A percentile compares a stretch with the other conserved stretches of the same genome.
phyloP scores from a whole-genome alignment of 2,797 vertebrate species.

The Falco cherrug region DNA sequence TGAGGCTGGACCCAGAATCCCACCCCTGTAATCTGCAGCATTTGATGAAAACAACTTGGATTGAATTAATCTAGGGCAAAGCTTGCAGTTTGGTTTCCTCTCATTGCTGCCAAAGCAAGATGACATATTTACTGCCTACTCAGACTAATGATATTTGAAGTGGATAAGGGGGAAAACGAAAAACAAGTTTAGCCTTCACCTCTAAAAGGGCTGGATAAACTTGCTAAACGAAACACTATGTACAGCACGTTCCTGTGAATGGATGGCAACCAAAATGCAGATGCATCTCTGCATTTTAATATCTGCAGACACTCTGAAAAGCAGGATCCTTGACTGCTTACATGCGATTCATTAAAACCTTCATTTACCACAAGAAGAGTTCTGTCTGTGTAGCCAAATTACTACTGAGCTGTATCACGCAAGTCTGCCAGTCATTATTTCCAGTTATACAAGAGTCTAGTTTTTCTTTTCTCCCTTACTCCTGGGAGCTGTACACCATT shows the following conservation, averaged over 20 bases:
- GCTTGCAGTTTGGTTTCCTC: constrained; percentile 14
- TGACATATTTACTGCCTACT: constrained; percentile 62
- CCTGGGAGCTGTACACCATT: background rate
- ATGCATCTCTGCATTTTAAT: background rate
- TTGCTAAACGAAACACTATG: constrained; percentile 31
- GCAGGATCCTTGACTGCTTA: background rate
- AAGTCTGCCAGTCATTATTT: constrained; percentile 6
- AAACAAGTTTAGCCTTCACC: constrained; percentile 71
- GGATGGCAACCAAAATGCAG: background rate
- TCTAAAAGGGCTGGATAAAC: constrained; percentile 53
- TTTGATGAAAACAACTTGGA: constrained; percentile 77
- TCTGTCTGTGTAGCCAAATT: background rate
- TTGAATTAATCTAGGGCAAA: constrained; percentile 67
- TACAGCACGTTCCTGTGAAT: constrained; percentile 34
- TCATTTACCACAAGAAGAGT: background rate
- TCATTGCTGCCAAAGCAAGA: constrained; percentile 66
- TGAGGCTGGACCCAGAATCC: constrained; percentile 65
- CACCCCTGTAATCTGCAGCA: constrained; percentile 69
- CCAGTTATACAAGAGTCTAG: background rate
- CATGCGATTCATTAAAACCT: background rate
- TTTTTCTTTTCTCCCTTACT: background rate
- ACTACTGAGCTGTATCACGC: background rate
- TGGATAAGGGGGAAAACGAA: constrained; percentile 35
- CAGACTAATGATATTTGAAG: constrained; percentile 60
- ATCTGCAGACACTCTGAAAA: background rate